phyloP scores from a whole-genome alignment of 2,797 vertebrate genomes.

The Propithecus deckenii region DNA sequence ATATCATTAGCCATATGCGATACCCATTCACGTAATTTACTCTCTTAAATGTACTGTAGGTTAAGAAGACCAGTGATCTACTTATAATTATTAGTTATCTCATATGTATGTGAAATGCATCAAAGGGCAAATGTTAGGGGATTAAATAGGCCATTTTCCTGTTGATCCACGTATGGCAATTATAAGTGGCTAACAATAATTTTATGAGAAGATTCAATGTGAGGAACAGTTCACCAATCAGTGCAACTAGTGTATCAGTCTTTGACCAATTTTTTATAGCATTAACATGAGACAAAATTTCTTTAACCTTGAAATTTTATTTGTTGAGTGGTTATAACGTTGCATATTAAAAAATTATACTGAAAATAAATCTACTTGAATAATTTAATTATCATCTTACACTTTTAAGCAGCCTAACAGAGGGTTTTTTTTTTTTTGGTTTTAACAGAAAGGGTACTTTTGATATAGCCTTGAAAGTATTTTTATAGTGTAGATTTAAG shows the following conservation, averaged over 20 bases:
- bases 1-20: slow-evolving; percentile 41
- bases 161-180: not conserved
- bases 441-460: not conserved
- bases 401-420: not conserved
- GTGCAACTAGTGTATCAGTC: not conserved
- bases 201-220: not conserved
- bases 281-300: not conserved
- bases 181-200: not conserved
- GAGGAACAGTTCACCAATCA: not conserved
- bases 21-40: slow-evolving; percentile 22
- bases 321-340: not conserved
- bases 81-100: not conserved
- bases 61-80: not conserved
- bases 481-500: not conserved
- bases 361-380: not conserved
- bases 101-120: not conserved
- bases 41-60: not conserved
- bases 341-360: not conserved
- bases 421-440: too few relatives aligned
- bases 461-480: not conserved
- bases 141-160: not conserved
- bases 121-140: not conserved
- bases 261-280: not conserved
- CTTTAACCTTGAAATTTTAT: not conserved
- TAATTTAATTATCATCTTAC: not conserved